Evolutionary conservation across 1,140 invertebrate genomes (phyloP).

Genomic region (Mesaphorura yosii): DNA sequence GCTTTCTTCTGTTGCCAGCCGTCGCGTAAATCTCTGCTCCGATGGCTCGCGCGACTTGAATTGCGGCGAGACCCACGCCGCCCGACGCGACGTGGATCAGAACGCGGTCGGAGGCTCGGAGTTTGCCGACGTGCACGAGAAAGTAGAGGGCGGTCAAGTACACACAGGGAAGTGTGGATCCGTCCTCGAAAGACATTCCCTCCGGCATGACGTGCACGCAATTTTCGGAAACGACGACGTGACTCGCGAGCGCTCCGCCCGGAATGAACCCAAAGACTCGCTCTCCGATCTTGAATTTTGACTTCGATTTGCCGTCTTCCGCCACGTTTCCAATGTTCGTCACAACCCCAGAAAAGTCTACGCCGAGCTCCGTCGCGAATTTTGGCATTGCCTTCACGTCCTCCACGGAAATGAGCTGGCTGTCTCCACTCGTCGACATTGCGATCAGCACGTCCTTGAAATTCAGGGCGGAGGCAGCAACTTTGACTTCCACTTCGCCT

Average conservation of each 20-base stretch:
- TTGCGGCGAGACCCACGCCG: slow-evolving; percentile 46
- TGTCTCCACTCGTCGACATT: slow-evolving; percentile 4
- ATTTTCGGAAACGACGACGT: slow-evolving; percentile 2
- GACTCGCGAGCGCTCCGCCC: slow-evolving; percentile 9
- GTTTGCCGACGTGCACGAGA: slow-evolving; percentile 11
- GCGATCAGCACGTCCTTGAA: slow-evolving; percentile 11
- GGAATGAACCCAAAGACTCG: slow-evolving; percentile 7
- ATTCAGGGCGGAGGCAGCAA: slow-evolving; percentile 8
- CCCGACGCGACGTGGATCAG: slow-evolving; percentile 53
- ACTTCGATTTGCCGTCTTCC: too few relatives aligned
- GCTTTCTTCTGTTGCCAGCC: slow-evolving; percentile 16
- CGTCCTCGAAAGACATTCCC: slow-evolving; percentile 6
- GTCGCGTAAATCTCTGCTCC: slow-evolving; percentile 31
- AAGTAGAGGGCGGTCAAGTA: slow-evolving; percentile 12
- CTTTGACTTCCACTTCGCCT: slow-evolving; percentile 3
- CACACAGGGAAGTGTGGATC: slow-evolving; percentile 8
- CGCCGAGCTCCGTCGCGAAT: slow-evolving; percentile 8
- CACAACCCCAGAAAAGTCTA: slow-evolving; percentile 10
- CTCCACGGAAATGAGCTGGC: too few relatives aligned
- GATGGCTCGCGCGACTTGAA: slow-evolving; percentile 43
- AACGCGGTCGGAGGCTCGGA: slow-evolving; percentile 41
- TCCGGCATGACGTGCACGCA: slow-evolving; percentile 5
- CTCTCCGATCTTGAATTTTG: slow-evolving; percentile 12
- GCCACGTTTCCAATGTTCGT: background rate
- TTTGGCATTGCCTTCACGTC: too few relatives aligned